A percentile compares a stretch with the other conserved stretches of the same genome.
phyloP scores from a whole-genome alignment of 2,888 invertebrate species.

The Gymnocheta viridis region DNA sequence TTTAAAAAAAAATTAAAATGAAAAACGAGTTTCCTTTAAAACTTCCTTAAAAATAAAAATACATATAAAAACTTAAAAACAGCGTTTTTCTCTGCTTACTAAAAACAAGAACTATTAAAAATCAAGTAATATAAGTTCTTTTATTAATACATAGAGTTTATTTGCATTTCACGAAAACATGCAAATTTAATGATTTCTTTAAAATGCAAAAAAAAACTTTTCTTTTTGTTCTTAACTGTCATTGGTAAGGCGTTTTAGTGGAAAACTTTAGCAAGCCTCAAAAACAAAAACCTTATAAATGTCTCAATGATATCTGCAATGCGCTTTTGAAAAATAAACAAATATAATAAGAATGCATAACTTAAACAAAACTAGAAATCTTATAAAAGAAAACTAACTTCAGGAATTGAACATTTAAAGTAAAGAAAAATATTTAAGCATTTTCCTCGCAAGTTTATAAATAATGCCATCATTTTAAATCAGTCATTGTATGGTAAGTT shows the following conservation, averaged over 20 bases:
- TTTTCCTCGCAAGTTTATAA: conserved; percentile 28
- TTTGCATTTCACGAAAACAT: conserved; percentile 60
- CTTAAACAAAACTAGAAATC: conserved; percentile 9
- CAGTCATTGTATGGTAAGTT: background rate
- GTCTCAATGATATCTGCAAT: conserved; percentile 71
- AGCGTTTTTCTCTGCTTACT: background rate
- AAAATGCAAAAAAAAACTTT: conserved; percentile 18
- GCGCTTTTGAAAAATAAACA: conserved; percentile 53
- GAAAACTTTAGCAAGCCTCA: conserved; percentile 34
- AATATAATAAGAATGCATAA: conserved; percentile 21
- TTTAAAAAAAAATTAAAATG: too few species aligned
- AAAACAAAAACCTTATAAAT: conserved; percentile 57
- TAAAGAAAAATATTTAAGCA: conserved; percentile 5
- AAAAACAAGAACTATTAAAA: background rate
- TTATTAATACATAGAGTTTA: conserved; percentile 11
- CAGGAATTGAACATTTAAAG: conserved; percentile 38
- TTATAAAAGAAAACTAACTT: conserved; percentile 1
- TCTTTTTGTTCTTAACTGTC: conserved; percentile 30
- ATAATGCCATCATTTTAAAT: conserved; percentile 31
- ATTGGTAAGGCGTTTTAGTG: conserved; percentile 53
- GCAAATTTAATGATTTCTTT: conserved; percentile 65
- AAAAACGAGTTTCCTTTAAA: too few species aligned
- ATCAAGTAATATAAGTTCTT: background rate
- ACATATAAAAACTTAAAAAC: background rate
- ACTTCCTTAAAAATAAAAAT: too few species aligned